Conservation (phyloP, 2,888 invertebrate species). For the Meliscaeva auricollis region DNA sequence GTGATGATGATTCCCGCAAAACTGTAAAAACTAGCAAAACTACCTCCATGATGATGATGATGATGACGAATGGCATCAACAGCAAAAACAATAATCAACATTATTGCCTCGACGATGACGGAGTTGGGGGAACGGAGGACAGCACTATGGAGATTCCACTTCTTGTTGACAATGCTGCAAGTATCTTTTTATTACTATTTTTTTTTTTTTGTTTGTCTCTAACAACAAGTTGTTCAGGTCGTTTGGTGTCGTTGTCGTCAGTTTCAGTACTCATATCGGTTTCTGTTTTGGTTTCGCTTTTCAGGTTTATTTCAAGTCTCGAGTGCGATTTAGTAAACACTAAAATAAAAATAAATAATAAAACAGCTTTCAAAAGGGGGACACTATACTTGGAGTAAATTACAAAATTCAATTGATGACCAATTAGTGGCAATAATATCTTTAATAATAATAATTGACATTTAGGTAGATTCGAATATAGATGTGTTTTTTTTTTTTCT, state of each 20-base stretch:
- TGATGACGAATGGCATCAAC: constrained; percentile 23
- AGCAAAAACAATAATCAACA: constrained; percentile 22
- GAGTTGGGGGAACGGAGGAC: constrained; percentile 52
- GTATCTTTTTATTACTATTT: background rate
- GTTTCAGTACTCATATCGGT: background rate
- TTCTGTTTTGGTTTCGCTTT: constrained; percentile 32
- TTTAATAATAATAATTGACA: constrained; percentile 14
- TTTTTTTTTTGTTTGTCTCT: no score
- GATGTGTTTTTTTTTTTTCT: background rate
- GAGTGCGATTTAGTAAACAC: background rate
- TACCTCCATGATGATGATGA: constrained; percentile 13
- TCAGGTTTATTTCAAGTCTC: constrained; percentile 42
- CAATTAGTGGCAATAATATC: constrained; percentile 40
- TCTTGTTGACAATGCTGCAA: constrained; percentile 62
- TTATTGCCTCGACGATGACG: constrained; percentile 9
- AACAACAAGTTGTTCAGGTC: constrained; percentile 20
- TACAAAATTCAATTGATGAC: constrained; percentile 44
- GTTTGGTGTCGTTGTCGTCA: background rate
- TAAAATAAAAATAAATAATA: constrained; percentile 17
- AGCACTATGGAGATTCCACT: constrained; percentile 70
- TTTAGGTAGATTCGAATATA: background rate
- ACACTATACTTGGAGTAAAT: background rate
- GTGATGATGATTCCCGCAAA: constrained; percentile 4
- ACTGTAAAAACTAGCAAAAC: constrained; percentile 10
- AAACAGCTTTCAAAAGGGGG: constrained; percentile 18